Evolutionary conservation across 2,113 vertebrate genomes (phyloP).

Genomic region (Cichladusa arquata): DNA sequence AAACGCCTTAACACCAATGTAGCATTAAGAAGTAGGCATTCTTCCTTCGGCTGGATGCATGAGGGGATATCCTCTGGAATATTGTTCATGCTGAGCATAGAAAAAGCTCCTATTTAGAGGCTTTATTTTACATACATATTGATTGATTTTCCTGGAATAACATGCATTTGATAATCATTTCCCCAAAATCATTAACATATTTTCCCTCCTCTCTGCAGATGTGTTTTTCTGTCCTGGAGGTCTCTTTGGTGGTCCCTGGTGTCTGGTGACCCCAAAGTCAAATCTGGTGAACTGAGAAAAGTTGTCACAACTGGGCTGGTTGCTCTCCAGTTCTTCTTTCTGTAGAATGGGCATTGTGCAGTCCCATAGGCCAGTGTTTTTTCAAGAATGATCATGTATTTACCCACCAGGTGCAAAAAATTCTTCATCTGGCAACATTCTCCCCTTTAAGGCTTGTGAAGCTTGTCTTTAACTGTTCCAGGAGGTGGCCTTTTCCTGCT

Average conservation of each 20-base stretch:
- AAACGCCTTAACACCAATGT: not conserved
- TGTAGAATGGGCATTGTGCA: not conserved
- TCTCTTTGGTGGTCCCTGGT: not conserved
- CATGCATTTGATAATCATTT: not conserved
- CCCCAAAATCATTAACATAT: not conserved
- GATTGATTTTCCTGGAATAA: not conserved
- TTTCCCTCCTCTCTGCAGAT: not conserved
- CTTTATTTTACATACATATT: not conserved
- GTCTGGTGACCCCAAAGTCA: not conserved
- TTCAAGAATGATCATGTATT: not conserved
- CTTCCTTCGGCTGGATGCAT: not conserved
- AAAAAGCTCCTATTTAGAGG: not conserved
- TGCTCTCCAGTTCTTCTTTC: not conserved
- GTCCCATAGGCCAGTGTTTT: not conserved
- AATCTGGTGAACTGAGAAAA: not conserved
- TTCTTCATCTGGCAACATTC: not conserved
- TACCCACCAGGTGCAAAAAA: not conserved
- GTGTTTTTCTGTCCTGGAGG: not conserved
- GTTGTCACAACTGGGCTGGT: not conserved
- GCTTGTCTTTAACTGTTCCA: not conserved
- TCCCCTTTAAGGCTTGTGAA: not conserved
- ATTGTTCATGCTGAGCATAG: not conserved
- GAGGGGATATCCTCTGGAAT: not conserved
- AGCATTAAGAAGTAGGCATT: not conserved
- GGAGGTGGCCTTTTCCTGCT: not conserved